Evolutionary conservation across 2,888 invertebrate species (phyloP).

Genomic region (Poecilus cupreus): DNA sequence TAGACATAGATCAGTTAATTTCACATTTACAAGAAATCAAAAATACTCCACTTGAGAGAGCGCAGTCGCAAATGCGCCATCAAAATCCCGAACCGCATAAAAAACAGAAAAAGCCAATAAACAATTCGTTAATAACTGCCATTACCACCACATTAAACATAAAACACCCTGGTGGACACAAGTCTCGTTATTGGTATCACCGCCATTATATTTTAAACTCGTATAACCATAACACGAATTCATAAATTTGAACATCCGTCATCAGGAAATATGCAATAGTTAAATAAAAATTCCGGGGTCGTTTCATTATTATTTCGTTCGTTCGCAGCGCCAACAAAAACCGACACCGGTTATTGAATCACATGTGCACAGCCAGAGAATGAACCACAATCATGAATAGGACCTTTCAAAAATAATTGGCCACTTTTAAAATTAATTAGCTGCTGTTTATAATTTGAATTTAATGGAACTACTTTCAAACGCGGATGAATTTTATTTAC

Average conservation of each 20-base stretch:
- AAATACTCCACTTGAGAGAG: too few species aligned
- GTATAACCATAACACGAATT: conserved; percentile 25
- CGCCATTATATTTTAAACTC: conserved; percentile 18
- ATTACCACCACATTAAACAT: conserved; percentile 9
- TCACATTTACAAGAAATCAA: too few species aligned
- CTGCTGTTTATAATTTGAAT: too few species aligned
- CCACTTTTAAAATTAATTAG: too few species aligned
- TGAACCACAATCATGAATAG: background rate
- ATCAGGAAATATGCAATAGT: conserved; percentile 58
- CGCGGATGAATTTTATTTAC: too few species aligned
- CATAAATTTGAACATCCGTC: conserved; percentile 56
- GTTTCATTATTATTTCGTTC: conserved; percentile 36
- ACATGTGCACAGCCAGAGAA: background rate
- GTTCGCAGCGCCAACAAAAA: conserved; percentile 13
- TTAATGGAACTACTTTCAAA: too few species aligned
- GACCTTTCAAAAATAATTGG: background rate
- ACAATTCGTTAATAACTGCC: conserved; percentile 36
- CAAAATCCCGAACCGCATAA: background rate
- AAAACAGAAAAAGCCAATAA: conserved; percentile 17
- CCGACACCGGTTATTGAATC: conserved; percentile 24
- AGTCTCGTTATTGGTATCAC: conserved; percentile 18
- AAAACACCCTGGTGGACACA: background rate
- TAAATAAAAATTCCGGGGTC: conserved; percentile 44
- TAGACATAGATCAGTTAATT: too few species aligned
- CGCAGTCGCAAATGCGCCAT: background rate